Percentiles rank a stretch among this genome's conserved stretches.
phyloP scores from a whole-genome alignment of 2,888 invertebrate genomes.

The Papilio gigon region DNA sequence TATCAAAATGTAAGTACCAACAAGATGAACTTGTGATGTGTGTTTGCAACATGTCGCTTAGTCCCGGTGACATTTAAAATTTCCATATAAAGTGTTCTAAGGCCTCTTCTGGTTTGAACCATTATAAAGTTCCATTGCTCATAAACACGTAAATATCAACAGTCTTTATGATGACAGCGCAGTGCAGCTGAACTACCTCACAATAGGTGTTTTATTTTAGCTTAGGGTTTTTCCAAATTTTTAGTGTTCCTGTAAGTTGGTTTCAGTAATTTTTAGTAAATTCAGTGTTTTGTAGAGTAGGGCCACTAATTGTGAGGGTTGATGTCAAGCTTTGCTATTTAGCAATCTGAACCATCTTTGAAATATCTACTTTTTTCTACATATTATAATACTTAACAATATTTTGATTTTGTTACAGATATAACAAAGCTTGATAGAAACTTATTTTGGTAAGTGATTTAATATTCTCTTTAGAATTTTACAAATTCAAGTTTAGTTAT shows the following conservation, averaged over 20 bases:
- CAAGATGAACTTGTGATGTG: too few relatives aligned
- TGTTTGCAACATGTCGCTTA: too few relatives aligned
- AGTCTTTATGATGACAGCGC: slow-evolving; percentile 71
- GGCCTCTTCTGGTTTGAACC: background rate
- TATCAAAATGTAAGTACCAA: background rate
- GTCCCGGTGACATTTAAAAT: too few relatives aligned
- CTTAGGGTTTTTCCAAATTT: slow-evolving; percentile 56
- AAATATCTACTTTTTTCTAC: background rate
- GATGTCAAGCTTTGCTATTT: slow-evolving; percentile 61
- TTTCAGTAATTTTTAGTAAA: slow-evolving; percentile 40
- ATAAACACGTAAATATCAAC: background rate
- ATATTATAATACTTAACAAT: slow-evolving; percentile 29
- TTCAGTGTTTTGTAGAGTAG: slow-evolving; percentile 61
- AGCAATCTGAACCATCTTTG: slow-evolving; percentile 61
- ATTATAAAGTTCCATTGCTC: background rate
- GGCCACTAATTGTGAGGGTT: slow-evolving; percentile 68
- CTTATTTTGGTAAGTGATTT: slow-evolving; percentile 9
- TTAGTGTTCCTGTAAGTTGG: slow-evolving; percentile 19
- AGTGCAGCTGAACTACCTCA: slow-evolving; percentile 78
- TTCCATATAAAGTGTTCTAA: too few relatives aligned
- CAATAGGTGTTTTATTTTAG: slow-evolving; percentile 53
- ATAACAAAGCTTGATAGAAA: background rate
- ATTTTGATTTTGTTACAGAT: slow-evolving; percentile 42
- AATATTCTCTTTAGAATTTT: background rate
- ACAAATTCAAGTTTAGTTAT: background rate